Evolutionary conservation across 1,140 invertebrate species (phyloP).

Genomic region (Arion vulgaris): DNA sequence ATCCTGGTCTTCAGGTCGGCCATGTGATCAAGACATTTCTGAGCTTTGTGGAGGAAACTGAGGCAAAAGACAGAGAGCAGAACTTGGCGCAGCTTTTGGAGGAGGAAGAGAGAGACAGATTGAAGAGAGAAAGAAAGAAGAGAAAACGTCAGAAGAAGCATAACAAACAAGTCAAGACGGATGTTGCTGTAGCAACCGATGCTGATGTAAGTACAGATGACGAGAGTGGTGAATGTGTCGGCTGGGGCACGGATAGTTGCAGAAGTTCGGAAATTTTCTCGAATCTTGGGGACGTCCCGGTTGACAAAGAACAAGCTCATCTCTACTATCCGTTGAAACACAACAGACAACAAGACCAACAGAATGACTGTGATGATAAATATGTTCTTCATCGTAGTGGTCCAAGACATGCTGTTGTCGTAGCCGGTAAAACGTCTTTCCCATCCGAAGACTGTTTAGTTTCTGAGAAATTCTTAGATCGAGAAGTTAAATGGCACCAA

Average conservation of each 20-base stretch:
- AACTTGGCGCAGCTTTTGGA: slow-evolving; percentile 20
- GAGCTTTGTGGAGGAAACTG: slow-evolving; percentile 1
- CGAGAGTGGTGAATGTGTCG: background rate
- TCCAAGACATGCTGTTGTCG: background rate
- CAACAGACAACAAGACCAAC: background rate
- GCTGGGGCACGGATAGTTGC: background rate
- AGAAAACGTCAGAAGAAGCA: slow-evolving; percentile 10
- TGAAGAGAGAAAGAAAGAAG: slow-evolving; percentile 24
- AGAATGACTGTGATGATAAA: background rate
- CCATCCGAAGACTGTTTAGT: background rate
- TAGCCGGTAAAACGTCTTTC: background rate
- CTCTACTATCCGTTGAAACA: background rate
- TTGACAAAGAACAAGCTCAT: background rate
- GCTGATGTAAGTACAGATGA: slow-evolving; percentile 13
- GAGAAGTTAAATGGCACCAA: background rate
- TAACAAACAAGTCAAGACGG: background rate
- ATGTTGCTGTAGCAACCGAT: background rate
- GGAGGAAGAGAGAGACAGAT: slow-evolving; percentile 21
- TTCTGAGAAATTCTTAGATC: background rate
- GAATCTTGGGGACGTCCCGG: background rate
- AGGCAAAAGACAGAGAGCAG: slow-evolving; percentile 26
- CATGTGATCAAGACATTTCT: background rate
- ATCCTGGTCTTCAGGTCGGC: background rate
- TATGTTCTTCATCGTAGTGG: background rate
- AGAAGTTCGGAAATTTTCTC: background rate